Percentiles rank a stretch among this genome's conserved stretches.
Evolutionary conservation across 2,797 vertebrate species (phyloP).

Genomic region (Eulemur rubriventer): DNA sequence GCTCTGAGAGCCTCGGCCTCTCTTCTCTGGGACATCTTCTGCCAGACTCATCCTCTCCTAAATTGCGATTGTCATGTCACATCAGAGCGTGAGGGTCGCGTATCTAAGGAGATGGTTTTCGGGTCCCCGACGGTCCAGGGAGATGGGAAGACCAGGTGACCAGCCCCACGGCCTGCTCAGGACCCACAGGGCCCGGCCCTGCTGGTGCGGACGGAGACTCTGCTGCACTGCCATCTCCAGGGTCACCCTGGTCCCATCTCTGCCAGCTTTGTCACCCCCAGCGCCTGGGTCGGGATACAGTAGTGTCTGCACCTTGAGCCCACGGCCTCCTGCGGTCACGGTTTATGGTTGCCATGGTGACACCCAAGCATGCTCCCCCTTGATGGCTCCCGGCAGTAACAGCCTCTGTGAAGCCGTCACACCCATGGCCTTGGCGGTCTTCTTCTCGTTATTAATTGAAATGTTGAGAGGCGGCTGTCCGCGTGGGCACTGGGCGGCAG

Average conservation of each 20-base stretch:
- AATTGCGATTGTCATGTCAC: background rate
- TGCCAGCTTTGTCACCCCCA: background rate
- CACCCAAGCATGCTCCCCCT: background rate
- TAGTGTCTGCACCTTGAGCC: slow-evolving; percentile 34
- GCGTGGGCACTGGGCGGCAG: background rate
- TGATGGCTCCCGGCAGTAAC: background rate
- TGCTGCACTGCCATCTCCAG: accelerated
- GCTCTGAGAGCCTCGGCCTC: background rate
- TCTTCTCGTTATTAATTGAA: slow-evolving; percentile 57
- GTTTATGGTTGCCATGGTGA: slow-evolving; percentile 52
- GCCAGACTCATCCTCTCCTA: background rate
- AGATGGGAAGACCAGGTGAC: background rate
- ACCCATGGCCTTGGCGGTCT: slow-evolving; percentile 36
- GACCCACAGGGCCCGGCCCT: background rate
- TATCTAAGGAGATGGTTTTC: background rate
- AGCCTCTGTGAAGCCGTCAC: slow-evolving; percentile 37
- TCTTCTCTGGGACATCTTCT: background rate
- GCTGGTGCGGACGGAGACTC: accelerated
- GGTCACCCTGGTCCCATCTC: background rate
- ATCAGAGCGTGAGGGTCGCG: background rate
- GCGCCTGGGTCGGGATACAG: background rate
- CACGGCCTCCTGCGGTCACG: background rate
- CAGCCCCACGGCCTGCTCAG: background rate
- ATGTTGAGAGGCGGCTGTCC: background rate
- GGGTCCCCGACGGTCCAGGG: accelerated